Evolutionary conservation across 2,113 vertebrate genomes (phyloP), one percentile per base, ranked within the genome.

Genomic region (Oreamnos americanus): DNA sequence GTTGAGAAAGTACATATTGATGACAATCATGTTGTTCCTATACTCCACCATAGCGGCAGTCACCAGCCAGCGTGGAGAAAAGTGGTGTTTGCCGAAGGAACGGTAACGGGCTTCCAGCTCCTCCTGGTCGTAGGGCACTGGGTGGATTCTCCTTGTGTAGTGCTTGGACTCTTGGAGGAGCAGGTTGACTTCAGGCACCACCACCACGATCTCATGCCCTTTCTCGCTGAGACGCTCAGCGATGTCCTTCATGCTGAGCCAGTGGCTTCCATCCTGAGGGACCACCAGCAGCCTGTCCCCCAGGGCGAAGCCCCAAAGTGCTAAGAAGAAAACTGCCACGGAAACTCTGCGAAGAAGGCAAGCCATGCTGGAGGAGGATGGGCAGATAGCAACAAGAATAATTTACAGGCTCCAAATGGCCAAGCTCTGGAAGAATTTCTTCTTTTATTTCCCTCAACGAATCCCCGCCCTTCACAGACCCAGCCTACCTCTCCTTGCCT

Each of bases 211-310:
- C 3, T 98, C 95, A 30, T 99, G 99, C 2, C 99, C 99, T 19
- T 99, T 99, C 6, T 97, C 97, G 8, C 99, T 98, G 96, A 99
- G 97, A 93, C 98, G 98, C 74, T 98, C 98, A 1, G 98, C 98
- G 5, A 99, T 98, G 0, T 98, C 98, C 78, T 98, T 98, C 39
- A 99, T 93, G 16, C 98, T 99, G 84, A 99, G 98, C 99, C 99
- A 99, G 47, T 99, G 99, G 93, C 99, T 99, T 51, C 99, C 99
- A 45, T 99, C 99, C 98, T 99, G 98, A 4, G 99, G 99, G 5
- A 99, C 58, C 94, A 99, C 99, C 96, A 99, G 98, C 76, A 99
- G 96, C 30, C 98, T 99, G 2, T 99, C 99, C 16, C 98, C 95
- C 90, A 96, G 90, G 49, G 49, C 47, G 1, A 85, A 16, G 12